A percentile compares a stretch with the other conserved stretches of the same genome.
Conservation (phyloP, 2,113 vertebrate species). For the Gopherus flavomarginatus region DNA sequence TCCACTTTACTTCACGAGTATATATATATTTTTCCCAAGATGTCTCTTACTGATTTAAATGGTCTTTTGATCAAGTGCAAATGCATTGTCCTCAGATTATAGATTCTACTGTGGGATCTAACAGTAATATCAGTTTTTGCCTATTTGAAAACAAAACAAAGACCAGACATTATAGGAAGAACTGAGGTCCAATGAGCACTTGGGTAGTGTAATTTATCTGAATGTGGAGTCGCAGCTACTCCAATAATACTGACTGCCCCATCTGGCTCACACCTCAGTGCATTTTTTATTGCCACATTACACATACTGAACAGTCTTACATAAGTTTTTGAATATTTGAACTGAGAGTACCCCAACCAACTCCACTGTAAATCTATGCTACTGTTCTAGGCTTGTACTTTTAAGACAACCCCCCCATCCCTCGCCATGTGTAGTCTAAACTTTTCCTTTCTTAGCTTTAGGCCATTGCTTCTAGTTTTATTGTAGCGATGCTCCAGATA, state of each 20-base stretch:
- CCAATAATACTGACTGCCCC: background rate
- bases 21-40: background rate
- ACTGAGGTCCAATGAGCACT: background rate
- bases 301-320: background rate
- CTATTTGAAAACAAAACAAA: conserved; percentile 69
- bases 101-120: background rate
- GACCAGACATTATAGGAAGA: conserved; percentile 50
- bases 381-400: background rate
- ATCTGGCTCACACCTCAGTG: background rate
- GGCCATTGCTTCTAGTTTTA: background rate
- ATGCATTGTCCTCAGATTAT: conserved; percentile 16
- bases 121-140: conserved; percentile 23
- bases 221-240: conserved; percentile 32
- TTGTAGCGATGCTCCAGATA: background rate
- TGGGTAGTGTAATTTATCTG: background rate
- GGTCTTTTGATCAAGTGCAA: background rate
- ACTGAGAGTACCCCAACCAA: background rate
- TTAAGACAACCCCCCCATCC: background rate
- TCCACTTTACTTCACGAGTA: background rate
- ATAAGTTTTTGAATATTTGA: conserved; percentile 34
- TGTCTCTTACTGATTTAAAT: background rate
- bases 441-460: background rate
- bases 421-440: background rate
- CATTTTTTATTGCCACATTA: background rate
- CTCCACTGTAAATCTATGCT: background rate